phyloP scores from a whole-genome alignment of 1,140 invertebrate genomes.

The Panonychus citri region DNA sequence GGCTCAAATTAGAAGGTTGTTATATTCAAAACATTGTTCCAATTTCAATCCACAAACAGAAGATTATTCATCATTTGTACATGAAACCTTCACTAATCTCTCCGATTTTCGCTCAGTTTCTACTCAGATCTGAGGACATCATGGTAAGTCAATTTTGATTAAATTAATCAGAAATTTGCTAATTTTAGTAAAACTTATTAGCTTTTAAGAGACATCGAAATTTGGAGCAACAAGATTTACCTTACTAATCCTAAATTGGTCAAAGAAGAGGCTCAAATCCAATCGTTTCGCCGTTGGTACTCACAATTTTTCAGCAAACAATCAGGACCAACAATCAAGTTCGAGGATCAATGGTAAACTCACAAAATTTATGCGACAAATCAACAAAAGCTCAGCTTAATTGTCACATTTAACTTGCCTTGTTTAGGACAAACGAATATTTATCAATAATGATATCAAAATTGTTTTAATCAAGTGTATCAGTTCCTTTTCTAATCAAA shows the following conservation, averaged over 20 bases:
- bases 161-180: background rate
- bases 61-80: constrained; percentile 49
- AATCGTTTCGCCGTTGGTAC: constrained; percentile 52
- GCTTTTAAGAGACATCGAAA: constrained; percentile 57
- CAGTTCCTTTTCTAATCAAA: too few species aligned
- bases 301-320: constrained; percentile 40
- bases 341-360: too few species aligned
- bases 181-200: constrained; percentile 17
- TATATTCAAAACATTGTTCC: constrained; percentile 58
- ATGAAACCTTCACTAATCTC: constrained; percentile 28
- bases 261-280: constrained; percentile 44
- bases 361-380: too few species aligned
- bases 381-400: too few species aligned
- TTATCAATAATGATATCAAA: too few species aligned
- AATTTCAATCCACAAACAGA: constrained; percentile 46
- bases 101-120: constrained; percentile 36
- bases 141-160: constrained; percentile 35
- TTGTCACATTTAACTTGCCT: too few species aligned
- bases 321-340: too few species aligned
- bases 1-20: constrained; percentile 34
- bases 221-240: constrained; percentile 72
- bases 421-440: too few species aligned
- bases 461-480: too few species aligned
- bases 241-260: constrained; percentile 42
- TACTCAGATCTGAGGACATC: constrained; percentile 41